A percentile compares a stretch with the other conserved stretches of the same genome.
phyloP scores from a whole-genome alignment of 2,888 invertebrate genomes.

The Xestobium rufovillosum region DNA sequence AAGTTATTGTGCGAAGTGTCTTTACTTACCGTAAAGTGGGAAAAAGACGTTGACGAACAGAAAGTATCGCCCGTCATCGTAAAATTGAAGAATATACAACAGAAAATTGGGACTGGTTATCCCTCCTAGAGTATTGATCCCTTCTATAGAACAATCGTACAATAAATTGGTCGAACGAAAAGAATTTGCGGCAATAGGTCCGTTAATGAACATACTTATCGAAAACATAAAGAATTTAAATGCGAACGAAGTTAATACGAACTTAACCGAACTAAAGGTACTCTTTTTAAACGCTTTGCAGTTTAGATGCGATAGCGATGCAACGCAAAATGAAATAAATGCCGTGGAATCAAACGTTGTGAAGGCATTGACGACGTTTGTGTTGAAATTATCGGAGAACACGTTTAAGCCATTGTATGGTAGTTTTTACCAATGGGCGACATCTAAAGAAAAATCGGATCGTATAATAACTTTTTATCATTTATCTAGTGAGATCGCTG shows the following conservation, averaged over 20 bases:
- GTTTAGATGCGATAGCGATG: slow-evolving; percentile 52
- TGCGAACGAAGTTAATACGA: slow-evolving; percentile 50
- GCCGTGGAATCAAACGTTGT: slow-evolving; percentile 67
- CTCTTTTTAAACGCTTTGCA: slow-evolving; percentile 70
- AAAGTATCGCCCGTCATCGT: slow-evolving; percentile 49
- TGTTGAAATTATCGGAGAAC: slow-evolving; percentile 82
- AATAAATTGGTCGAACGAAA: slow-evolving; percentile 51
- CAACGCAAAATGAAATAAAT: slow-evolving; percentile 44
- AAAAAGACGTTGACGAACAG: no score
- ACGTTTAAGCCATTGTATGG: slow-evolving; percentile 84
- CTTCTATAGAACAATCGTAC: slow-evolving; percentile 62
- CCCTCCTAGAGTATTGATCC: slow-evolving; percentile 68
- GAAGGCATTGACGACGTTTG: slow-evolving; percentile 68
- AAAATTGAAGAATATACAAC: slow-evolving; percentile 55
- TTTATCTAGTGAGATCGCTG: slow-evolving; percentile 70
- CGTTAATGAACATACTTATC: slow-evolving; percentile 68
- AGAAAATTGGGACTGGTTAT: slow-evolving; percentile 61
- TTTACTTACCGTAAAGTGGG: slow-evolving; percentile 41
- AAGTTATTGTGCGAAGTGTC: slow-evolving; percentile 61
- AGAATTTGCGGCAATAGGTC: slow-evolving; percentile 54
- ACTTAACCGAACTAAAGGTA: slow-evolving; percentile 60
- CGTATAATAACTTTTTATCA: slow-evolving; percentile 76
- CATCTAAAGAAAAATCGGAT: slow-evolving; percentile 53
- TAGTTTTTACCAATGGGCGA: slow-evolving; percentile 83
- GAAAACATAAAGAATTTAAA: slow-evolving; percentile 61